Evolutionary conservation across 2,888 invertebrate species (phyloP).

Genomic region (Galeruca laticollis): DNA sequence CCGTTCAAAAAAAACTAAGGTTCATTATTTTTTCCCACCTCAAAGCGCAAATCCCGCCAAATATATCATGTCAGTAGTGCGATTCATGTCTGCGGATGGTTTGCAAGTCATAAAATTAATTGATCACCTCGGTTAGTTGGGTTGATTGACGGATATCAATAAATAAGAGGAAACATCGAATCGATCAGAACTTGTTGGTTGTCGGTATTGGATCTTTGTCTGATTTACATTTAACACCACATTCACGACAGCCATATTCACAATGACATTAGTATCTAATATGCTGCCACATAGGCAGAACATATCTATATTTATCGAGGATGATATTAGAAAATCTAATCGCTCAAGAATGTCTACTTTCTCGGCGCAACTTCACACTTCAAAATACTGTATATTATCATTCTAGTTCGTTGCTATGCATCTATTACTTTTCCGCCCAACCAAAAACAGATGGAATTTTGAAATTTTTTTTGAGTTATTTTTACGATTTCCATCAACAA

Average conservation of each 20-base stretch:
- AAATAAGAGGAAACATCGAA: conserved; percentile 26
- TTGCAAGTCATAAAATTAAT: conserved; percentile 26
- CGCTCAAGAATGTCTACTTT: too few relatives aligned
- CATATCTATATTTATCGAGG: not conserved
- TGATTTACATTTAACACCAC: conserved; percentile 17
- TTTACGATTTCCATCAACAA: too few relatives aligned
- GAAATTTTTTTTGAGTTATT: too few relatives aligned
- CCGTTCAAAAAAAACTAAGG: not conserved
- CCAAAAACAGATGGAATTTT: too few relatives aligned
- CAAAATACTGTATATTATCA: too few relatives aligned
- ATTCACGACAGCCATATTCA: conserved; percentile 14
- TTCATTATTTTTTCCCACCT: not conserved
- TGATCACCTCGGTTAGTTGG: conserved; percentile 27
- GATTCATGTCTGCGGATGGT: conserved; percentile 20
- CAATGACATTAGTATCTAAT: conserved; percentile 14
- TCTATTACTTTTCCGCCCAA: too few relatives aligned
- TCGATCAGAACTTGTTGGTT: conserved; percentile 24
- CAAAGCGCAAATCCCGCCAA: conserved; percentile 10
- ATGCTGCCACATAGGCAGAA: not conserved
- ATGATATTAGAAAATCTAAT: too few relatives aligned
- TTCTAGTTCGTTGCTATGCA: too few relatives aligned
- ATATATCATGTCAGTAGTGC: conserved; percentile 19
- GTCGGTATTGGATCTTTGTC: conserved; percentile 19
- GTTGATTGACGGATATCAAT: conserved; percentile 25
- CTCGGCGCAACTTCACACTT: too few relatives aligned